Conservation (phyloP, 2,888 invertebrate genomes). For the Archips xylosteana region DNA sequence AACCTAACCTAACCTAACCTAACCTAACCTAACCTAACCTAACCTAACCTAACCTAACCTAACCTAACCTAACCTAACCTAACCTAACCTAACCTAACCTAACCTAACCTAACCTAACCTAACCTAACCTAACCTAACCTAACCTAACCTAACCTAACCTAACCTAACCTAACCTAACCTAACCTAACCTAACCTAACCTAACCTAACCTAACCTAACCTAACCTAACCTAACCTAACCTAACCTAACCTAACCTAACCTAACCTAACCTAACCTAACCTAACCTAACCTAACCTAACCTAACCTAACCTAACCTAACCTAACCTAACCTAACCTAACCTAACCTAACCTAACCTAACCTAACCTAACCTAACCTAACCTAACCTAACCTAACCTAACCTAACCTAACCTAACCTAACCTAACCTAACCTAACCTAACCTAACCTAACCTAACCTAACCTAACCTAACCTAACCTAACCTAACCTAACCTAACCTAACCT, state of each 20-base stretch:
- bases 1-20: not conserved
- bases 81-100: slow-evolving; percentile 43
- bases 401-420: slow-evolving; percentile 34
- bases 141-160: slow-evolving; percentile 39
- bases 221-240: slow-evolving; percentile 17
- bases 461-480: slow-evolving; percentile 43
- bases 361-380: slow-evolving; percentile 37
- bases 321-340: slow-evolving; percentile 42
- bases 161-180: slow-evolving; percentile 34
- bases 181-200: slow-evolving; percentile 31
- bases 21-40: slow-evolving; percentile 31
- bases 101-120: slow-evolving; percentile 43
- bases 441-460: slow-evolving; percentile 43
- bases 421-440: slow-evolving; percentile 29
- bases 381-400: slow-evolving; percentile 38
- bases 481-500: slow-evolving; percentile 39
- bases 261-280: slow-evolving; percentile 40
- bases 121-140: slow-evolving; percentile 41
- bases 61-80: slow-evolving; percentile 21
- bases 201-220: slow-evolving; percentile 22
- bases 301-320: slow-evolving; percentile 42
- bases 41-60: slow-evolving; percentile 16
- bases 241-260: slow-evolving; percentile 20
- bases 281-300: slow-evolving; percentile 42
- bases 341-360: slow-evolving; percentile 27